These are phyloP conservation scores for Aleiodes alternator DNA, from an alignment of 2,888 invertebrate genomes.

Conservation along the genomic window DNA sequence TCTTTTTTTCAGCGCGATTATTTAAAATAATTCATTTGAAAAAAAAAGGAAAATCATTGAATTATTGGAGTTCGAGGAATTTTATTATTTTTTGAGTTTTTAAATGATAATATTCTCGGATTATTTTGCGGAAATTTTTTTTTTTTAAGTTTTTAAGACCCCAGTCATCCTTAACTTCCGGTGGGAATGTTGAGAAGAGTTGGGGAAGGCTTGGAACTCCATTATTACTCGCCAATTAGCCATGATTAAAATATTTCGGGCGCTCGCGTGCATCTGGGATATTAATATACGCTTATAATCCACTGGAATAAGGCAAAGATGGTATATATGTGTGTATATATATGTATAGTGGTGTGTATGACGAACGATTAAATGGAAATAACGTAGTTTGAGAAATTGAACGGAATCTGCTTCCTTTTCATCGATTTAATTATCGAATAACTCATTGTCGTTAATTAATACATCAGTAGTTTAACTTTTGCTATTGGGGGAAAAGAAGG, in stretches of 20 bases:
- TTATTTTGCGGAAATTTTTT: neutral
- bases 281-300: constrained; percentile 71
- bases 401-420: constrained; percentile 64
- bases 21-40: too few relatives aligned
- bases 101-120: neutral
- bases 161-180: constrained; percentile 39
- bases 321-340: constrained; percentile 27
- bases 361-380: constrained; percentile 73
- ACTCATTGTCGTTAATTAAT: constrained; percentile 7
- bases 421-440: constrained; percentile 69
- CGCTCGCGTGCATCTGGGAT: constrained; percentile 73
- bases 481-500: too few relatives aligned
- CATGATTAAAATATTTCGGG: constrained; percentile 75
- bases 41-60: too few relatives aligned
- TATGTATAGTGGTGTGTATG: constrained; percentile 49
- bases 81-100: too few relatives aligned
- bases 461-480: neutral
- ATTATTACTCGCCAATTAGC: constrained; percentile 75
- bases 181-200: constrained; percentile 54
- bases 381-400: constrained; percentile 57
- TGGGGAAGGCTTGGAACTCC: constrained; percentile 67
- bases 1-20: too few relatives aligned
- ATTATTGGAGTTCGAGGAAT: too few relatives aligned
- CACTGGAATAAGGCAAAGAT: constrained; percentile 47
- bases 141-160: neutral